A percentile compares a stretch with the other conserved stretches of the same genome.
phyloP scores from a whole-genome alignment of 2,113 vertebrate species.

The Rhabdornis inornatus region DNA sequence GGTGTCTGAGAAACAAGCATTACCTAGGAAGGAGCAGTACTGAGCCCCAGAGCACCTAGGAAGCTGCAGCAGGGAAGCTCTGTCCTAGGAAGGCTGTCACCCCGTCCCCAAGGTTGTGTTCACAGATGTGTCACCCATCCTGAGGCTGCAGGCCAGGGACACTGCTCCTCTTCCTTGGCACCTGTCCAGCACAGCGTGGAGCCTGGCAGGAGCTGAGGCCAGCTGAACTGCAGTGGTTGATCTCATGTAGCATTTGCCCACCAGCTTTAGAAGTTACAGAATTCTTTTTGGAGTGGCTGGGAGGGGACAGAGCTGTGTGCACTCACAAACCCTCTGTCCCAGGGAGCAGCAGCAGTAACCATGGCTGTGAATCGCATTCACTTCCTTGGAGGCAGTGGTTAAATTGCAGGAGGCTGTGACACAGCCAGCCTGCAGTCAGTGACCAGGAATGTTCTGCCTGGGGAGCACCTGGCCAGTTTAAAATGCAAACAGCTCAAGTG shows the following conservation, averaged over 20 bases:
- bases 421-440: not conserved
- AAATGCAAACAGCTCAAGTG: not conserved
- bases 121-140: not conserved
- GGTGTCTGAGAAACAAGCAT: not conserved
- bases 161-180: not conserved
- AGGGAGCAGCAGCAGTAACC: not conserved
- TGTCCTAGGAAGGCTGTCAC: not conserved
- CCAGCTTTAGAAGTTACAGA: not conserved
- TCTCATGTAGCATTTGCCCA: constrained; percentile 47
- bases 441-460: not conserved
- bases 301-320: not conserved
- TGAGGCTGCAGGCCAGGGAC: not conserved
- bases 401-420: not conserved
- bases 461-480: not conserved
- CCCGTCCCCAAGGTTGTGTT: not conserved
- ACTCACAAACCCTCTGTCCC: not conserved
- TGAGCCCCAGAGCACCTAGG: not conserved
- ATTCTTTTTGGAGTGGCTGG: constrained; percentile 25
- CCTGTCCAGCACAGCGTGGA: not conserved
- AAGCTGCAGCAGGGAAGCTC: not conserved
- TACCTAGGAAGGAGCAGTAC: not conserved
- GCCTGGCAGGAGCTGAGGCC: not conserved
- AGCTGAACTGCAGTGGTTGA: constrained; percentile 3
- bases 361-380: not conserved
- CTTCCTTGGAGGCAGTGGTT: not conserved